A percentile compares a stretch with the other conserved stretches of the same genome.
Conservation (phyloP, 1,140 invertebrate species). For the Chionoecetes opilio region DNA sequence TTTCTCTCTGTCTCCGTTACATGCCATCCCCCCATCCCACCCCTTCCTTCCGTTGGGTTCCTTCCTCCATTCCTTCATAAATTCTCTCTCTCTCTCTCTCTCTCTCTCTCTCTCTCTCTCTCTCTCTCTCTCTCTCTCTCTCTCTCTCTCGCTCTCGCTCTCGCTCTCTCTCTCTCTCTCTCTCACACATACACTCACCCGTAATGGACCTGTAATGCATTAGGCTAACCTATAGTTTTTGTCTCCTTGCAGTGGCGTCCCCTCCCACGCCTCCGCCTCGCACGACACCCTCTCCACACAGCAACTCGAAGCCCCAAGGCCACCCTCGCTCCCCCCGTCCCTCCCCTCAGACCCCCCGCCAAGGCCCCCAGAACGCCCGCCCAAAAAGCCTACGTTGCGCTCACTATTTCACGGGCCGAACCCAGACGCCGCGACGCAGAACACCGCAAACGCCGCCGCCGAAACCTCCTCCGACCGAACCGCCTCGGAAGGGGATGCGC, state of each 20-base stretch:
- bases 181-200: not conserved
- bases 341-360: slow-evolving; percentile 76
- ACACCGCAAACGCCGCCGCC: slow-evolving; percentile 60
- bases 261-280: not conserved
- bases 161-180: slow-evolving; percentile 45
- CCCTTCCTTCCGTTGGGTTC: not conserved
- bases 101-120: slow-evolving; percentile 27
- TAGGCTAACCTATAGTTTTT: slow-evolving; percentile 65
- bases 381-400: slow-evolving; percentile 90
- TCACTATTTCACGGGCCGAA: slow-evolving; percentile 78
- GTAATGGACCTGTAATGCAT: not conserved
- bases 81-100: not conserved
- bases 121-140: slow-evolving; percentile 50
- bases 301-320: slow-evolving; percentile 52
- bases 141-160: not conserved
- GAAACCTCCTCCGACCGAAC: slow-evolving; percentile 35
- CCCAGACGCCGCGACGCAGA: not conserved
- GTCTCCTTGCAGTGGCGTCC: slow-evolving; percentile 51
- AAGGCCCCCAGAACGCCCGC: slow-evolving; percentile 87
- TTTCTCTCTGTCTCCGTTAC: not conserved
- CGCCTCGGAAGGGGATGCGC: slow-evolving; percentile 84
- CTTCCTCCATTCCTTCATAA: not conserved
- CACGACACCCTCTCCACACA: slow-evolving; percentile 39
- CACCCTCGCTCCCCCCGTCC: slow-evolving; percentile 77
- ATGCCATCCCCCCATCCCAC: not conserved